Base-by-base conservation (phyloP, 2,888 invertebrate species). In the Nymphalis urticae region DNA sequence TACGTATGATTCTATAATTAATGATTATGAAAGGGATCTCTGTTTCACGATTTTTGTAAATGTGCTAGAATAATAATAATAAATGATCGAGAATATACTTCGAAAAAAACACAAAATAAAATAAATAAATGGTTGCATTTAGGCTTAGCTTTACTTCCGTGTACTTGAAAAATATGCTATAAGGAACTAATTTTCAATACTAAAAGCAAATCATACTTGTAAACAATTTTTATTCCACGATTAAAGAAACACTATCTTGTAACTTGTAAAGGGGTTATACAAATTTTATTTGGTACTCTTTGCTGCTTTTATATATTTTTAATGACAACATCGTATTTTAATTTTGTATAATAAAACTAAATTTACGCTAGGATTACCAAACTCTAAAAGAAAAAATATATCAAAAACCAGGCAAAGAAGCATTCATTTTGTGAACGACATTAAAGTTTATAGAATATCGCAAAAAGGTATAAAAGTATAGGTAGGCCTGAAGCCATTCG, bases 401-500 rank as follows among this genome's bases (percentile, higher is more conserved):
- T 61, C 56, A 68, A 66, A 66, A 69, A 54, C 48, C 56, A 36
- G 66, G 58, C 64, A 69, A 67, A 69, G 67, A 62, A 42, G 64
- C 71, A 64, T 68, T 66, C 66, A 71, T 64, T 66, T 68, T 63
- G 27, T 56, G 66, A 56, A 54, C 48, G 61, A 72, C 63, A 67
- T 51, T 61, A 64, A 70, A 70, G 62, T 60, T 67, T 65, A 70
- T 54, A 72, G 65, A 68, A 69, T 51, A 65, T 61, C 59, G 27
- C 68, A 69, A 71, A 73, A 72, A 71, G 72, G n/a, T 51, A 61
- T 68, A 71, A 74, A 73, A 72, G 62, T 69, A 62, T 67, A 59
- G 64, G 62, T 72, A 72, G 72, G 75, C 73, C 71, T 71, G 60
- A 68, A 64, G 72, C 67, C 64, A 72, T 71, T 73, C 64, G 68